These are phyloP conservation scores for Sarcophaga carnaria DNA, from an alignment of 2,888 invertebrate genomes.

Conservation along the genomic window DNA sequence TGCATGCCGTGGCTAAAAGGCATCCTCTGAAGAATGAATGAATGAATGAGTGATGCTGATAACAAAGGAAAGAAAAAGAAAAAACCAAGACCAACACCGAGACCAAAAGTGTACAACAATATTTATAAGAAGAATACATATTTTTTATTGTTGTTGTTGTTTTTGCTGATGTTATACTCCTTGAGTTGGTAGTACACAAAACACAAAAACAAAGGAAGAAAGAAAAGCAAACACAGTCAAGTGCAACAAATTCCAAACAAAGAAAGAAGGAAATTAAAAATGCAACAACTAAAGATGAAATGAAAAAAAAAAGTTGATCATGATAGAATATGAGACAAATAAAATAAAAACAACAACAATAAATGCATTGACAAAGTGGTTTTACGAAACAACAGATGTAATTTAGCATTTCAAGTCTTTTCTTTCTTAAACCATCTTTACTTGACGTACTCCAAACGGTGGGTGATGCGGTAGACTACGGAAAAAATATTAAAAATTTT, in stretches of 20 bases:
- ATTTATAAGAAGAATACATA: background rate
- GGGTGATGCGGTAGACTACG: too few species aligned
- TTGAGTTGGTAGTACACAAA: too few species aligned
- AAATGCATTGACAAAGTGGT: background rate
- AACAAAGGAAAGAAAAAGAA: conserved; percentile 11
- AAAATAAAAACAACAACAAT: background rate
- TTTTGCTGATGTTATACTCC: too few species aligned
- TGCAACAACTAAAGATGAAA: conserved; percentile 37
- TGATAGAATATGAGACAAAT: background rate
- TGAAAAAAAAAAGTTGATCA: background rate
- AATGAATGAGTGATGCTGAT: conserved; percentile 38
- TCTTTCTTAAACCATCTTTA: conserved; percentile 11
- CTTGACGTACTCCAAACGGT: background rate
- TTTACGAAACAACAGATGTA: conserved; percentile 49
- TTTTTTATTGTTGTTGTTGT: background rate
- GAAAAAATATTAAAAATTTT: background rate
- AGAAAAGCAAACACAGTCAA: conserved; percentile 24
- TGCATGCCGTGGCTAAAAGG: conserved; percentile 51
- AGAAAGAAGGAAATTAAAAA: conserved; percentile 57
- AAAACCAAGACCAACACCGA: background rate
- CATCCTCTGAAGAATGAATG: conserved; percentile 34
- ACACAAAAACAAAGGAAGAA: background rate
- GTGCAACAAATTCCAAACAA: conserved; percentile 38
- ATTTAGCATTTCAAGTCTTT: conserved; percentile 25
- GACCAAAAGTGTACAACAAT: background rate